phyloP scores from a whole-genome alignment of 1,140 invertebrate genomes.

The Euschistus heros region DNA sequence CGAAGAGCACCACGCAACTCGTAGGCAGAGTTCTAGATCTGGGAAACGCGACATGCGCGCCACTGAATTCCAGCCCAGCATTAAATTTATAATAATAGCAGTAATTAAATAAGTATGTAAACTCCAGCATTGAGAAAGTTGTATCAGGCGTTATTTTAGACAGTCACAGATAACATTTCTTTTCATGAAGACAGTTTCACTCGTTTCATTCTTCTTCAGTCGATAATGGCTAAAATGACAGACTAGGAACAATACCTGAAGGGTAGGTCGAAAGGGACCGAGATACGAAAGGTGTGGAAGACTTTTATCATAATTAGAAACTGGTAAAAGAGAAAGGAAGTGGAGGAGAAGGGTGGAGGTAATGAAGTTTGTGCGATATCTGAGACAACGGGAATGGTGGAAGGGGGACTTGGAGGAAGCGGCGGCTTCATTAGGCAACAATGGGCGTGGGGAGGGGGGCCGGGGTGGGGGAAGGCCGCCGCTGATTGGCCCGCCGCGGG shows the following conservation, averaged over 20 bases:
- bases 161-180: too few species aligned
- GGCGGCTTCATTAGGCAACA: constrained; percentile 1
- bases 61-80: too few species aligned
- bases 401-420: not conserved
- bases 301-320: constrained; percentile 10
- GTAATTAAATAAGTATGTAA: too few species aligned
- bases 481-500: not conserved
- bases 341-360: not conserved
- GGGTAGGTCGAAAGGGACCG: constrained; percentile 3
- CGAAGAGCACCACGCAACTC: too few species aligned
- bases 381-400: not conserved
- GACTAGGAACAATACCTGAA: not conserved
- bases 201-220: too few species aligned
- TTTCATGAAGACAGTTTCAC: too few species aligned
- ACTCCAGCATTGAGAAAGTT: too few species aligned
- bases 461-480: not conserved
- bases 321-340: not conserved
- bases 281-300: not conserved
- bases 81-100: too few species aligned
- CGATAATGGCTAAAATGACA: too few species aligned
- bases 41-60: too few species aligned
- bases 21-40: too few species aligned
- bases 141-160: too few species aligned
- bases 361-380: constrained; percentile 8
- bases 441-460: constrained; percentile 4